Evolutionary conservation across 1,140 invertebrate genomes (phyloP).

Genomic region (Bradysia coprophila): DNA sequence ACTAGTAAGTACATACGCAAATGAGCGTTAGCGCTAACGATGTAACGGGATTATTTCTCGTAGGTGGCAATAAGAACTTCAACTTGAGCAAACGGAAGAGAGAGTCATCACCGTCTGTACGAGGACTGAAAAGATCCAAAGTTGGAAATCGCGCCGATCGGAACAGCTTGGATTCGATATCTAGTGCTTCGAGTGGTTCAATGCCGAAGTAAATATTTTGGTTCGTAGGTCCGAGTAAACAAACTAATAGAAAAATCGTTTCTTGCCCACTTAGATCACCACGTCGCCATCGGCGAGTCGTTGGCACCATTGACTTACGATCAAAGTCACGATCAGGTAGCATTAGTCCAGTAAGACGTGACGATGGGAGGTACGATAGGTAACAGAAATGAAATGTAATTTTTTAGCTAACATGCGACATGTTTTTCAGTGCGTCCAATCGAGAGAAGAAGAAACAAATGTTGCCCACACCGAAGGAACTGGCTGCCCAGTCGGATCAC

Average conservation of each 20-base stretch:
- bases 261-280: no score
- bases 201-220: neutral
- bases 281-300: neutral
- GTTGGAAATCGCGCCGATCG: neutral
- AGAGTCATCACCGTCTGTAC: constrained; percentile 1
- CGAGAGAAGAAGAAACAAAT: no score
- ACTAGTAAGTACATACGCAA: constrained; percentile 1
- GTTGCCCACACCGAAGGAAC: constrained; percentile 19
- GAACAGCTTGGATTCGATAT: constrained; percentile 18
- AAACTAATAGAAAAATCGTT: no score
- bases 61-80: neutral
- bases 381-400: no score
- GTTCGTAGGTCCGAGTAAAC: no score
- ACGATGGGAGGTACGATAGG: no score
- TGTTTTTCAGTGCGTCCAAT: no score
- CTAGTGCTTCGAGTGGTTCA: constrained; percentile 13
- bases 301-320: neutral
- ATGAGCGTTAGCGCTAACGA: no score
- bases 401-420: no score
- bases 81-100: neutral
- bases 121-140: neutral
- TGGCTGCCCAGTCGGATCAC: constrained; percentile 15
- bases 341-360: neutral
- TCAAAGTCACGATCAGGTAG: neutral
- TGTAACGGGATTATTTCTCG: no score